A percentile compares a stretch with the other conserved stretches of the same genome.
phyloP scores from a whole-genome alignment of 2,797 vertebrate genomes.

The Acanthurus tractus region DNA sequence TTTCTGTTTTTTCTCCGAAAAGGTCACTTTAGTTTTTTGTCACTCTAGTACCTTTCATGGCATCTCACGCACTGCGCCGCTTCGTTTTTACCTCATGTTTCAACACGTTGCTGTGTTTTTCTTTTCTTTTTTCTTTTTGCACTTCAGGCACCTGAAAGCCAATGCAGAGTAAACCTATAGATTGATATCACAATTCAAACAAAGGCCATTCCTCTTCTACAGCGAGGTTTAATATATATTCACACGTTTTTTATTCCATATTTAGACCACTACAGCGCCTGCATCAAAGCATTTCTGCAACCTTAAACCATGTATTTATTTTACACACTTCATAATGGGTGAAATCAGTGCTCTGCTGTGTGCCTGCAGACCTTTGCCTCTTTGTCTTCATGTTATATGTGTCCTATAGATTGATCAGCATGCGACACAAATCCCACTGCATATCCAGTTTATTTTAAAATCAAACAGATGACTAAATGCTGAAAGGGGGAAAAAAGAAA shows the following conservation, averaged over 20 bases:
- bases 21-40: constrained; percentile 74
- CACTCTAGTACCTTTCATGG: constrained; percentile 76
- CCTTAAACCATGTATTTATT: constrained; percentile 11
- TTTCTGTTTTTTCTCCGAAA: constrained; percentile 47
- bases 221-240: background rate
- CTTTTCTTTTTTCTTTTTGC: constrained; percentile 4
- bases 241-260: constrained; percentile 11
- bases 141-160: constrained; percentile 34
- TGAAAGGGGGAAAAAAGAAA: constrained; percentile 4
- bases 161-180: constrained; percentile 28
- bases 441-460: constrained; percentile 44
- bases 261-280: background rate
- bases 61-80: constrained; percentile 48
- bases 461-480: constrained; percentile 12
- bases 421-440: constrained; percentile 30
- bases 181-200: constrained; percentile 3
- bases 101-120: constrained; percentile 18
- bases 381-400: constrained; percentile 22
- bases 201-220: constrained; percentile 3
- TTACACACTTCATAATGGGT: constrained; percentile 26
- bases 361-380: constrained; percentile 43
- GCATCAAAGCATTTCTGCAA: constrained; percentile 13
- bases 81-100: constrained; percentile 57
- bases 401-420: constrained; percentile 50
- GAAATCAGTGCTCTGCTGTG: constrained; percentile 18